Evolutionary conservation across 1,140 invertebrate genomes (phyloP), one percentile per base, ranked within the genome.

Genomic region (Solen grandis): DNA sequence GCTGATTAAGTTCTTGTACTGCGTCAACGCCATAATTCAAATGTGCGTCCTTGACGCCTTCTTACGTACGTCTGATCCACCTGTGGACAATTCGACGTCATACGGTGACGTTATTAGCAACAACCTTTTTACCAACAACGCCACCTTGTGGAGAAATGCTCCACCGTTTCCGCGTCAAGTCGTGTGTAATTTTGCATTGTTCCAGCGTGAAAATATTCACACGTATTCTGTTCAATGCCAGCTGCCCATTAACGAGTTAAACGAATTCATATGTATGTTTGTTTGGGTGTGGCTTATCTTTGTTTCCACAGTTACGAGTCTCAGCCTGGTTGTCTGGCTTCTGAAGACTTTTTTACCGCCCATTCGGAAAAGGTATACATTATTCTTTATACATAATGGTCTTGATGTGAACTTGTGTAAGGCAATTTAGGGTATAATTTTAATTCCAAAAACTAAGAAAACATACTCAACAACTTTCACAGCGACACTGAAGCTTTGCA

Each of bases 221-320:
- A 19, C 19, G 19, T 46, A 8, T 8, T 46, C 41, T 46, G 41
- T 19, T 46, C 19, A 46, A n/a, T n/a, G n/a, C n/a, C n/a, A n/a
- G n/a, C 41, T 46, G 8, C 41, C 41, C 8, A 19, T 46, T 19
- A 46, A 46, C 19, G 41, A 16, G 31, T 78, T 78, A 35, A 68
- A 57, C 46, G 75, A 78, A 27, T 59, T 14, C 50, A 36, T 36
- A 10, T 78, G 69, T 22, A 59, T 68, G 63, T 50, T 78, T 2
- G 22, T 78, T 14, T 78, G 75, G 75, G 75, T 78, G 31, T 78
- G 75, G 75, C 54, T 78, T 35, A 16, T 78, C 14, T 78, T 78
- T 55, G 75, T 78, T 68, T 36, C 65, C 55, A 27, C 69, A 36
- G 75, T 78, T 19, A 78, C 63, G 25, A 59, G 35, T 29, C 8